Conservation (phyloP, 2,888 invertebrate species). For the Exocentrus adspersus region DNA sequence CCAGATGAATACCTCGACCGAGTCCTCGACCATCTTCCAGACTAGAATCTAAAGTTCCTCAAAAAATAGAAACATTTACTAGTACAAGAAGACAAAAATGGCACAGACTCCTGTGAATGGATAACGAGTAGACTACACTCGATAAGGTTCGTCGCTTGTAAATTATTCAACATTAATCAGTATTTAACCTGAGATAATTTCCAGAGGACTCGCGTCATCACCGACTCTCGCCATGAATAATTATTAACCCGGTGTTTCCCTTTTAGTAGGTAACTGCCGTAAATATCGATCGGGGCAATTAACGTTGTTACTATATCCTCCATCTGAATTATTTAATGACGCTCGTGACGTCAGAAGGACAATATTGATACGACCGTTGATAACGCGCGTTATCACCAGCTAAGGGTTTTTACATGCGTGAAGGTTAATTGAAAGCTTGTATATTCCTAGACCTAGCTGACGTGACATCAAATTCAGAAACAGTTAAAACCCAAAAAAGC, state of each 20-base stretch:
- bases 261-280: not conserved
- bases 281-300: constrained; percentile 7
- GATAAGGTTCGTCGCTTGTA: not conserved
- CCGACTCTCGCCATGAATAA: not conserved
- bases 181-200: constrained; percentile 6
- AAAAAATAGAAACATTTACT: too few species aligned
- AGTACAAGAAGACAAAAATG: too few species aligned
- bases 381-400: not conserved
- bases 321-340: constrained; percentile 22
- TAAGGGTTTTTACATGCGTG: too few species aligned
- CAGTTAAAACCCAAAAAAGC: too few species aligned
- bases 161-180: not conserved
- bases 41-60: too few species aligned
- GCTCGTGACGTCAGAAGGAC: constrained; percentile 13
- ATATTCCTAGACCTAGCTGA: too few species aligned
- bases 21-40: too few species aligned
- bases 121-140: too few species aligned
- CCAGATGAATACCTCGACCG: too few species aligned
- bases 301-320: constrained; percentile 4
- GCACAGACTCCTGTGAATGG: too few species aligned
- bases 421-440: too few species aligned
- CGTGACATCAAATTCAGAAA: too few species aligned
- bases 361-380: constrained; percentile 5
- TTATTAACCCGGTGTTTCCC: constrained; percentile 7
- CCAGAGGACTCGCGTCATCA: constrained; percentile 6